Base-by-base conservation (phyloP, 2,797 vertebrate genomes). In the Pseudochirops cupreus region DNA sequence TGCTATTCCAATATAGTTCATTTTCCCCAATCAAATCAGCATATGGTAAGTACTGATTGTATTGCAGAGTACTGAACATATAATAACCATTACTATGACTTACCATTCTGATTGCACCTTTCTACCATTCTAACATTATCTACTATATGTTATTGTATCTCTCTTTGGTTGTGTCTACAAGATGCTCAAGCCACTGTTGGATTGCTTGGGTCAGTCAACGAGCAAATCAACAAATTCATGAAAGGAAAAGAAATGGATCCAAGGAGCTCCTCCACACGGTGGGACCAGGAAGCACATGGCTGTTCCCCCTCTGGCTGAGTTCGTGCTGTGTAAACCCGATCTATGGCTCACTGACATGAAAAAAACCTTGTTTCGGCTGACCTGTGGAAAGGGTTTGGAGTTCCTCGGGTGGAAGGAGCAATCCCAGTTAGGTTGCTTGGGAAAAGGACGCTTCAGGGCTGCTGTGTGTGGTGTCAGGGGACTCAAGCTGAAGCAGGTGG, bases 371-470 rank as follows among this genome's bases (percentile, higher is more conserved):
- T 94, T 95, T 94, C 58, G 50, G 57, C 92, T 97, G 97, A 98
- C 89, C 93, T 93, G 96, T 94, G 95, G 93, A 97, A 97, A 97
- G 67, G 93, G 55, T 39, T 95, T 93, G 89, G 93, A 96, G 58
- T 95, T 90, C 91, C 95, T 96, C 12, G 92, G 91, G 96, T 31
- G 94, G 93, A 92, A 91, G 91, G 6, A 96, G 95, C 95, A 96
- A 91, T 95, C 95, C 96, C 96, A 94, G 94, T 97, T 93, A 97
- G 92, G 97, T 92, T 97, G 57, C 87, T 93, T 91, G 54, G 82
- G 91, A 95, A 97, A 96, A 96, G 95, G 87, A 94, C 74, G 94
- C 97, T 96, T 94, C 90, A 94, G 95, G 96, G 82, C 94, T 82
- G 82, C 11, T 93, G 94, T 96, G 93, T 96, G 95, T 90, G 90